These are phyloP conservation scores for Mastigias papua DNA, from an alignment of 30 jellyfish, hydroid and myxozoan genomes.

Conservation along the genomic window DNA sequence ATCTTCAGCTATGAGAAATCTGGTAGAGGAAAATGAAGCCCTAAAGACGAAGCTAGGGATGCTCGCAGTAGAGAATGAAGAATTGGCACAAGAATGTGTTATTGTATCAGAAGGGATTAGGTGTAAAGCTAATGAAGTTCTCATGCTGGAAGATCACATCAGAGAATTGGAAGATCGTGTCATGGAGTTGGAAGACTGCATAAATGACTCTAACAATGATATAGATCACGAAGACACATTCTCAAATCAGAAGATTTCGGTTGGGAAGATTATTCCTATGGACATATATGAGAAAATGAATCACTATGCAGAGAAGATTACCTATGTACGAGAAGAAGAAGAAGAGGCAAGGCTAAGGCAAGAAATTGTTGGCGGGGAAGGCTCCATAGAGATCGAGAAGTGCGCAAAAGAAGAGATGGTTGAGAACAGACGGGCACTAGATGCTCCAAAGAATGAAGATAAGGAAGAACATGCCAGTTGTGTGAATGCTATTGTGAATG, in stretches of 20 bases:
- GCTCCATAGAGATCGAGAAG: too few species aligned
- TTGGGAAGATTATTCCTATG: neutral
- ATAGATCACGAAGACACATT: too few species aligned
- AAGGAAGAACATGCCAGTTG: too few species aligned
- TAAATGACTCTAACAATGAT: too few species aligned
- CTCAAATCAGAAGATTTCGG: too few species aligned
- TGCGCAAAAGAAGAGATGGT: neutral
- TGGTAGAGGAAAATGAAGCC: neutral
- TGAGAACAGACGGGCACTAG: neutral
- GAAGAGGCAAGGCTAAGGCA: too few species aligned
- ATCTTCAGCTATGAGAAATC: neutral
- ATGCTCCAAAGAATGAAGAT: neutral
- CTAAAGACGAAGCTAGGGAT: neutral
- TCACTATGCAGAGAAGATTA: too few species aligned
- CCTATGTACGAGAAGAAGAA: too few species aligned
- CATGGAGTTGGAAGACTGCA: neutral
- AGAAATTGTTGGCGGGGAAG: too few species aligned
- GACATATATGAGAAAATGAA: neutral
- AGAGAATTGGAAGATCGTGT: neutral
- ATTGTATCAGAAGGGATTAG: conserved; percentile 4
- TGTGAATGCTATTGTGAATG: neutral
- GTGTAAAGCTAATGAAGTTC: conserved; percentile 7
- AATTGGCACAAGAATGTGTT: neutral
- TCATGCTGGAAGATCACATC: conserved; percentile 5
- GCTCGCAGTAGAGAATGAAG: conserved; percentile 26